Percentiles rank a stretch among this genome's conserved stretches.
Evolutionary conservation across 2,113 vertebrate genomes (phyloP).

Genomic region (Dunckerocampus dactyliophorus): DNA sequence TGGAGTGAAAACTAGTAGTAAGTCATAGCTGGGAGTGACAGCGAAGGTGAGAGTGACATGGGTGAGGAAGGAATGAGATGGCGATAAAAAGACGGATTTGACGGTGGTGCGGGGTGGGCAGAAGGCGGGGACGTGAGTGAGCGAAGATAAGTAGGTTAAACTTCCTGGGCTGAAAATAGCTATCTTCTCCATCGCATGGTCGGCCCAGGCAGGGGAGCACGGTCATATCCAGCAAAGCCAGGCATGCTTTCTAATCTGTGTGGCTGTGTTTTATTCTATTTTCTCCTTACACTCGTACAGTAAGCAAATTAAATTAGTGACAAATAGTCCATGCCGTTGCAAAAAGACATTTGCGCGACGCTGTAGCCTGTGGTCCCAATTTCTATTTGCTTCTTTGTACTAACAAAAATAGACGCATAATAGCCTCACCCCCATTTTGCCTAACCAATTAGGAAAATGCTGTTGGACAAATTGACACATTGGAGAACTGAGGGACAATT

Average conservation of each 20-base stretch:
- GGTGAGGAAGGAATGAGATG: neutral
- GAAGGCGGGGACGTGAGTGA: slow-evolving; percentile 44
- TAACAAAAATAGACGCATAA: slow-evolving; percentile 22
- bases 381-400: slow-evolving; percentile 13
- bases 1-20: neutral
- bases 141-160: slow-evolving; percentile 74
- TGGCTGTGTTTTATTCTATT: slow-evolving; percentile 8
- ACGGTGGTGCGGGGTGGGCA: slow-evolving; percentile 30
- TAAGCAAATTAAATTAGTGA: neutral
- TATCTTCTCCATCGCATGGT: slow-evolving; percentile 66
- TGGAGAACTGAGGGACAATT: slow-evolving; percentile 23
- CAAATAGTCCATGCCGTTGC: slow-evolving; percentile 1
- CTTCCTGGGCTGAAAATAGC: slow-evolving; percentile 73
- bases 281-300: slow-evolving; percentile 2
- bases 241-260: slow-evolving; percentile 52
- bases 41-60: neutral
- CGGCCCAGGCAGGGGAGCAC: slow-evolving; percentile 57
- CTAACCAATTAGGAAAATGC: slow-evolving; percentile 22
- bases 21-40: neutral
- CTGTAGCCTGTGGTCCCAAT: slow-evolving; percentile 12
- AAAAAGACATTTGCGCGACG: slow-evolving; percentile 19
- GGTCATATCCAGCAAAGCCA: slow-evolving; percentile 47
- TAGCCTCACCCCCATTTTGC: slow-evolving; percentile 13
- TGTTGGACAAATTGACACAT: slow-evolving; percentile 30
- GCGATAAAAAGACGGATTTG: neutral